Evolutionary conservation across 2,797 vertebrate species (phyloP).

Genomic region (Salarias fasciatus): DNA sequence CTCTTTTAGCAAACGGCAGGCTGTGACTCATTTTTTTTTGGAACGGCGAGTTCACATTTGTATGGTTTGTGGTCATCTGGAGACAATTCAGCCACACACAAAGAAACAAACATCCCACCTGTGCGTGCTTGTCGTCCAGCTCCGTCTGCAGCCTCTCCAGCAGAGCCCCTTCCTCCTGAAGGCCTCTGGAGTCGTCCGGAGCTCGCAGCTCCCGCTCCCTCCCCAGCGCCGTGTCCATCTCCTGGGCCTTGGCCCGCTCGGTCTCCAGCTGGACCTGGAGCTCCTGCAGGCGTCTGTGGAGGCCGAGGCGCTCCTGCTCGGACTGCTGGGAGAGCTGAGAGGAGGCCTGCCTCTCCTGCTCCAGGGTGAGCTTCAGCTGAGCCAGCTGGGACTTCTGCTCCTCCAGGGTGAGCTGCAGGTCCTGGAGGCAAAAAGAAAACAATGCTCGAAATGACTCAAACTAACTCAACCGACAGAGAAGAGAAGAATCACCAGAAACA

Average conservation of each 20-base stretch:
- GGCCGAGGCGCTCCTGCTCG: constrained; percentile 79
- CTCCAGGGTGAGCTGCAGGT: constrained; percentile 88
- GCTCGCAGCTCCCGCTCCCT: constrained; percentile 84
- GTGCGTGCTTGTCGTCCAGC: constrained; percentile 88
- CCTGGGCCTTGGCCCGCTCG: constrained; percentile 83
- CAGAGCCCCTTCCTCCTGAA: constrained; percentile 59
- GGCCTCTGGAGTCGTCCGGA: constrained; percentile 13
- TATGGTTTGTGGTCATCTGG: not conserved
- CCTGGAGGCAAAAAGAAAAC: constrained; percentile 76
- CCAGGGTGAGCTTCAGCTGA: constrained; percentile 84
- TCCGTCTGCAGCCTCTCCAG: constrained; percentile 88
- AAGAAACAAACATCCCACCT: constrained; percentile 62
- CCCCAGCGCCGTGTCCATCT: constrained; percentile 86
- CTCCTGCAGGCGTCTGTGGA: constrained; percentile 76
- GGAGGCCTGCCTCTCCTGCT: constrained; percentile 85
- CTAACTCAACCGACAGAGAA: not conserved
- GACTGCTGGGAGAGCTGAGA: constrained; percentile 84
- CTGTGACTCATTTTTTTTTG: not conserved
- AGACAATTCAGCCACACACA: not conserved
- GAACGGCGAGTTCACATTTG: not conserved
- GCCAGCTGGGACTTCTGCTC: constrained; percentile 81
- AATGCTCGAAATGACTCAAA: not conserved
- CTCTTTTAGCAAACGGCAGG: not conserved
- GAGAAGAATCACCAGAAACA: not conserved
- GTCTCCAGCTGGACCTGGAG: constrained; percentile 90